Evolutionary conservation across 2,888 invertebrate species (phyloP).

Genomic region (Drosophila bunnanda): DNA sequence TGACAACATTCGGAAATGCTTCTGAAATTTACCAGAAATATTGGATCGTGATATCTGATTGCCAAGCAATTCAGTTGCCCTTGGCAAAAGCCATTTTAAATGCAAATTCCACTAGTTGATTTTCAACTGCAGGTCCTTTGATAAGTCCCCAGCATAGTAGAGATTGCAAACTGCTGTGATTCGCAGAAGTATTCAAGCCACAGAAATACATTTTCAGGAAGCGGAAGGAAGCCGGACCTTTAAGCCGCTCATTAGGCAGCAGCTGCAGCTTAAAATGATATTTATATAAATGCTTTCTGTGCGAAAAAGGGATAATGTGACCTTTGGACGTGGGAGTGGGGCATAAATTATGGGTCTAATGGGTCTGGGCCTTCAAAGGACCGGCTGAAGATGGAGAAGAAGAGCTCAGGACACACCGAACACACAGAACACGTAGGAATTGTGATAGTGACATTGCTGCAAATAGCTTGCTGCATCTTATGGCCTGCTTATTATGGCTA

Average conservation of each 20-base stretch:
- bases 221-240: conserved; percentile 16
- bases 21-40: conserved; percentile 6
- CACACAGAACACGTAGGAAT: conserved; percentile 27
- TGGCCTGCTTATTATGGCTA: conserved; percentile 52
- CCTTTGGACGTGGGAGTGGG: conserved; percentile 26
- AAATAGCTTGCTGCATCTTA: conserved; percentile 55
- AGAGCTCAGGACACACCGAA: background rate
- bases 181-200: conserved; percentile 1
- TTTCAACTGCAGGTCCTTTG: background rate
- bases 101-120: conserved; percentile 21
- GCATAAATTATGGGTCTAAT: conserved; percentile 58
- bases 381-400: background rate
- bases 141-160: background rate
- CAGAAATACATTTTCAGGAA: conserved; percentile 7
- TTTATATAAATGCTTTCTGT: conserved; percentile 60
- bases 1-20: background rate
- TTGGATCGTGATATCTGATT: conserved; percentile 18
- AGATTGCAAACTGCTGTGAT: conserved; percentile 10
- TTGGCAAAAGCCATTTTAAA: conserved; percentile 1
- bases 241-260: conserved; percentile 77
- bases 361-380: conserved; percentile 17
- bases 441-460: conserved; percentile 57
- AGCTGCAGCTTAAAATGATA: conserved; percentile 68
- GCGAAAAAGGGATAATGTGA: conserved; percentile 62
- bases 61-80: conserved; percentile 12